Conservation (phyloP, 2,113 vertebrate genomes). For the Pluvianellus socialis region DNA sequence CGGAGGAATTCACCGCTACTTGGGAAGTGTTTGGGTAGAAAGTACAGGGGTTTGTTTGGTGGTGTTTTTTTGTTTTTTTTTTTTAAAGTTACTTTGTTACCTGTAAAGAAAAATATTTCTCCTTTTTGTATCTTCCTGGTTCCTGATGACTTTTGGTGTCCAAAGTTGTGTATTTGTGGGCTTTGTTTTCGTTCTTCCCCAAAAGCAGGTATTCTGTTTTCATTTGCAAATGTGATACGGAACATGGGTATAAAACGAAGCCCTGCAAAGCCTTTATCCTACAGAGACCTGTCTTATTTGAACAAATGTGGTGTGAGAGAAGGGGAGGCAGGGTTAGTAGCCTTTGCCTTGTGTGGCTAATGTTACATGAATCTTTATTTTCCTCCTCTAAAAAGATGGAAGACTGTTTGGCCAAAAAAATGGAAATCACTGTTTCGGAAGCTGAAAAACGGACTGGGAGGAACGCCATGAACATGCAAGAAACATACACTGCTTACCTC, state of each 20-base stretch:
- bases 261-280: background rate
- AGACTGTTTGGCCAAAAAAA: conserved; percentile 81
- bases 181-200: background rate
- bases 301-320: background rate
- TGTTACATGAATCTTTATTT: conserved; percentile 6
- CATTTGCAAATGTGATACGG: background rate
- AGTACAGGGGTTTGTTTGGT: background rate
- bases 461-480: conserved; percentile 92
- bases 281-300: background rate
- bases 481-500: conserved; percentile 94
- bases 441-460: conserved; percentile 92
- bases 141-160: background rate
- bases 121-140: background rate
- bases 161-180: background rate
- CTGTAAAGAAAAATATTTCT: background rate
- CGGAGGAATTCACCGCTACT: background rate
- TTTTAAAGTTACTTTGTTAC: background rate
- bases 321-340: background rate
- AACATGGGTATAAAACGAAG: background rate
- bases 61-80: background rate
- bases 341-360: background rate
- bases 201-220: background rate
- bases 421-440: conserved; percentile 94
- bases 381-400: conserved; percentile 78
- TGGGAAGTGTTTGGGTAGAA: background rate